Conservation (phyloP, 1,140 invertebrate species). For the Acyrthosiphon pisum region DNA sequence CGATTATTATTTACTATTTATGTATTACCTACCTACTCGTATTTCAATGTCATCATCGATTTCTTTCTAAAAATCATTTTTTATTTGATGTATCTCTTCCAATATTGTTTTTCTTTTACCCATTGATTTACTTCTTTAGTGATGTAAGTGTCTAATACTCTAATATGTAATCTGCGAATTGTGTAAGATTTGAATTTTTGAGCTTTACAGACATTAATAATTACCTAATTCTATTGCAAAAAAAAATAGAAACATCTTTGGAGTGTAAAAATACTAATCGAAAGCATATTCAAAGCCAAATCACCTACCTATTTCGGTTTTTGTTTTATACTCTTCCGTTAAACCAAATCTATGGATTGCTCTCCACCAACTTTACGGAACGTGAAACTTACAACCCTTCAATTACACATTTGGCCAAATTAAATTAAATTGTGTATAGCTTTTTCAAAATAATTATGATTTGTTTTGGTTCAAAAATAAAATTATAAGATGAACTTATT, state of each 20-base stretch:
- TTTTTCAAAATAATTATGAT: slow-evolving; percentile 16
- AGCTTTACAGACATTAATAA: neutral
- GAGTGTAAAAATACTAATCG: slow-evolving; percentile 28
- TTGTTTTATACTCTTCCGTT: slow-evolving; percentile 16
- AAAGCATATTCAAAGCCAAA: neutral
- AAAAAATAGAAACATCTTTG: neutral
- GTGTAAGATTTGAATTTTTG: neutral
- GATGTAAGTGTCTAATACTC: neutral
- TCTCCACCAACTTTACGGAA: slow-evolving; percentile 2
- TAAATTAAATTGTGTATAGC: neutral
- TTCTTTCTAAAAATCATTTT: too few species aligned
- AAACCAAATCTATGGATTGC: slow-evolving; percentile 17
- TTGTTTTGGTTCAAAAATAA: neutral
- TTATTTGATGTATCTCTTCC: too few species aligned
- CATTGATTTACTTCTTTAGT: too few species aligned
- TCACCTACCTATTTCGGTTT: neutral
- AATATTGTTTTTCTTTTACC: too few species aligned
- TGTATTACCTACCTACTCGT: too few species aligned
- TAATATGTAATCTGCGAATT: neutral
- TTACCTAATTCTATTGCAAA: neutral
- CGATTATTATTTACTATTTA: too few species aligned
- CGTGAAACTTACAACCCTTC: neutral
- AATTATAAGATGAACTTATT: neutral
- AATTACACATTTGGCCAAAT: neutral
- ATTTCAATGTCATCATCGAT: too few species aligned